A percentile compares a stretch with the other conserved stretches of the same genome.
These are phyloP conservation scores for Eonycteris spelaea DNA, from an alignment of 2,113 vertebrate genomes.

Conservation along the genomic window DNA sequence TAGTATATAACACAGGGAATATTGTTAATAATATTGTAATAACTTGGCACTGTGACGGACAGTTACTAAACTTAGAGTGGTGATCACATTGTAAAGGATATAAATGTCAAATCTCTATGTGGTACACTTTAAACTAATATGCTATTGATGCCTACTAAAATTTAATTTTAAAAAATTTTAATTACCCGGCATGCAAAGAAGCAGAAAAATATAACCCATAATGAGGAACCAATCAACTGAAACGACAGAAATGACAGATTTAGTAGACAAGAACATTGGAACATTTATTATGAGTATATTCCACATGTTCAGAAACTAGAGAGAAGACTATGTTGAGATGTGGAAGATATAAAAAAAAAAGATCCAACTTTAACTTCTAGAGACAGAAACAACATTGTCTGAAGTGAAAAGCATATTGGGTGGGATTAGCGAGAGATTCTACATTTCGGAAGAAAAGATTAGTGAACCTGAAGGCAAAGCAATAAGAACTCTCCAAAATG, in stretches of 20 bases:
- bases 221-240: not conserved
- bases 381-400: not conserved
- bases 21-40: not conserved
- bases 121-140: not conserved
- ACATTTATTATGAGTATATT: not conserved
- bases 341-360: not conserved
- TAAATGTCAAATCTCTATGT: not conserved
- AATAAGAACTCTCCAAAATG: not conserved
- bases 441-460: constrained; percentile 6
- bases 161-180: not conserved
- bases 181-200: not conserved
- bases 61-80: not conserved
- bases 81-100: not conserved
- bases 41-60: not conserved
- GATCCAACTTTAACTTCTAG: not conserved
- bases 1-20: not conserved
- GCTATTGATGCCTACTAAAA: not conserved
- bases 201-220: not conserved
- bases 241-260: constrained; percentile 16
- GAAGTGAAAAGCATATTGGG: not conserved
- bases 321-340: not conserved
- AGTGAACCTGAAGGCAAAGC: not conserved
- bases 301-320: not conserved
- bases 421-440: not conserved
- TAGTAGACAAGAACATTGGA: not conserved